These are phyloP conservation scores for Gambusia affinis DNA, from an alignment of 2,113 vertebrate genomes.

Conservation along the genomic window DNA sequence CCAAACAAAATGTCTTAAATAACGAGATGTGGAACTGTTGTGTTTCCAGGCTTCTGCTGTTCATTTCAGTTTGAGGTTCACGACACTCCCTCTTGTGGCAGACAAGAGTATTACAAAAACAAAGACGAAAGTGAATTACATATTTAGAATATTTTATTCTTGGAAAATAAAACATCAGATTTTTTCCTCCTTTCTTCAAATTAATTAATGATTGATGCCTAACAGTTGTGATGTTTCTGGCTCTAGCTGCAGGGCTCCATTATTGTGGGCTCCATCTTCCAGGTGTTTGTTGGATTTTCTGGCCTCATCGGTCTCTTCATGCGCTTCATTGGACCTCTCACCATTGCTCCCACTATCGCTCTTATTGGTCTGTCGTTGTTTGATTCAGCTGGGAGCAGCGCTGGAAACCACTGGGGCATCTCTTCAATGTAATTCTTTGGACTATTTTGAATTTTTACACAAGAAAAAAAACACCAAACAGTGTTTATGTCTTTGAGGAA, in stretches of 20 bases:
- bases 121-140: too few relatives aligned
- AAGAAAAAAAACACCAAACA: background rate
- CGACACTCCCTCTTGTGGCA: background rate
- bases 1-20: too few relatives aligned
- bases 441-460: background rate
- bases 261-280: slow-evolving; percentile 92
- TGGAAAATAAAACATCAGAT: background rate
- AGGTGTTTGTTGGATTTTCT: slow-evolving; percentile 92
- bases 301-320: slow-evolving; percentile 93
- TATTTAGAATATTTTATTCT: background rate
- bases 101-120: background rate
- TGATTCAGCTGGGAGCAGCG: slow-evolving; percentile 84
- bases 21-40: too few relatives aligned
- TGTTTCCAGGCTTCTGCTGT: too few relatives aligned
- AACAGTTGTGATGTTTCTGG: background rate
- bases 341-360: slow-evolving; percentile 95
- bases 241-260: slow-evolving; percentile 91
- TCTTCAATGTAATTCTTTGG: slow-evolving; percentile 78
- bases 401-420: slow-evolving; percentile 94
- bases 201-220: background rate
- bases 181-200: background rate
- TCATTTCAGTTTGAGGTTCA: too few relatives aligned
- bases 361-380: slow-evolving; percentile 92
- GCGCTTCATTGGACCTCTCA: slow-evolving; percentile 93
- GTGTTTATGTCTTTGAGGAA: background rate